A percentile compares a stretch with the other conserved stretches of the same genome.
These are phyloP conservation scores for Bombus superbus DNA, from an alignment of 1,140 invertebrate species.

Conservation along the genomic window DNA sequence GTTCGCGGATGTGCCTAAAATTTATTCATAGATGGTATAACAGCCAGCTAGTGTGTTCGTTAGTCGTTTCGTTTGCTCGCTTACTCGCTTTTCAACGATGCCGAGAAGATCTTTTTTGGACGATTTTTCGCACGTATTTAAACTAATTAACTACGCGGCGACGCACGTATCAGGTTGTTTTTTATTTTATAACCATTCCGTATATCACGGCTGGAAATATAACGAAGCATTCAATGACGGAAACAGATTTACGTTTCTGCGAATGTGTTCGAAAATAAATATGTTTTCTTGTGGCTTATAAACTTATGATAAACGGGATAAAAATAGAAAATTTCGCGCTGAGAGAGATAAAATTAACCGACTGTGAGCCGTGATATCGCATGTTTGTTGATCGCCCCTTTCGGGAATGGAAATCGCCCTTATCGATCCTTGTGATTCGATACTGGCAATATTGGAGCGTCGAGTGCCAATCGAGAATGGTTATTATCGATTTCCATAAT, in stretches of 20 bases:
- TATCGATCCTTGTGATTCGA: not conserved
- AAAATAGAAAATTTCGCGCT: not conserved
- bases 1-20: not conserved
- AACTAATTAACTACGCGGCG: not conserved
- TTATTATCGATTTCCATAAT: not conserved
- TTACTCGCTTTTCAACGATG: too few relatives aligned
- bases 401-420: not conserved
- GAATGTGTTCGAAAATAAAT: not conserved
- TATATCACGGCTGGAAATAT: not conserved
- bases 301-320: not conserved
- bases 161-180: not conserved
- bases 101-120: not conserved
- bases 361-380: not conserved
- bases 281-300: not conserved
- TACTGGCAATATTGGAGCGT: not conserved
- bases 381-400: not conserved
- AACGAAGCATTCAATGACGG: not conserved
- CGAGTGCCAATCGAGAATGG: not conserved
- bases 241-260: not conserved
- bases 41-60: too few relatives aligned
- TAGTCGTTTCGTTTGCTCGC: not conserved
- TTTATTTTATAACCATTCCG: not conserved
- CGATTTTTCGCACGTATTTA: not conserved
- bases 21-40: slow-evolving; percentile 22
- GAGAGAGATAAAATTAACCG: not conserved